These are phyloP conservation scores for Theonella swinhoei DNA, from an alignment of 37 sponge, comb jelly and placozoan species.

Conservation along the genomic window DNA sequence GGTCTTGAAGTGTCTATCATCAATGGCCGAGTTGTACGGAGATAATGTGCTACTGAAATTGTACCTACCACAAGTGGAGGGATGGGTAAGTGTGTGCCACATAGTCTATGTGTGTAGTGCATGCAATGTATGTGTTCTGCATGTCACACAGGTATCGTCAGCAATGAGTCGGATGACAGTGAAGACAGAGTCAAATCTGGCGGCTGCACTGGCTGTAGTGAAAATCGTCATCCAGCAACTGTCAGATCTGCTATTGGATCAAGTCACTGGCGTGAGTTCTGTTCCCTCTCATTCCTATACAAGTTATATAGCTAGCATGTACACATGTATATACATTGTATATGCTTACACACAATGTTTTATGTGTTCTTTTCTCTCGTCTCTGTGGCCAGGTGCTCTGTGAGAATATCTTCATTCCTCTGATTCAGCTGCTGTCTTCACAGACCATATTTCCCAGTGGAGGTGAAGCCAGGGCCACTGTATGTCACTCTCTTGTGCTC, in stretches of 20 bases:
- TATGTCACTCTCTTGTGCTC: constrained; percentile 62
- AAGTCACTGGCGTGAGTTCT: constrained; percentile 9
- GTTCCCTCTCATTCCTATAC: neutral
- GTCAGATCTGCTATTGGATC: constrained; percentile 10
- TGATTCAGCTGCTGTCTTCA: constrained; percentile 80
- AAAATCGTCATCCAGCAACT: constrained; percentile 28
- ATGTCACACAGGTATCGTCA: constrained; percentile 27
- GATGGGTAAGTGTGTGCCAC: constrained; percentile 44
- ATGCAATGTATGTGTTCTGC: neutral
- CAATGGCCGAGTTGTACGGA: constrained; percentile 59
- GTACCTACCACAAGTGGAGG: constrained; percentile 64
- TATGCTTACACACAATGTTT: neutral
- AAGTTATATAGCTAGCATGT: neutral
- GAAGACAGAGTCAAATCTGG: constrained; percentile 61
- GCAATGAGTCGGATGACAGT: constrained; percentile 42
- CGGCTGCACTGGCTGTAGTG: constrained; percentile 60
- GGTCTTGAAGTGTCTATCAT: constrained; percentile 36
- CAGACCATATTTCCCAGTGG: constrained; percentile 72
- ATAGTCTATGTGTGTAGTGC: neutral
- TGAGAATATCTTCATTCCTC: constrained; percentile 56
- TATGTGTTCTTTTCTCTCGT: neutral
- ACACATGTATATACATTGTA: neutral
- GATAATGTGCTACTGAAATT: constrained; percentile 44
- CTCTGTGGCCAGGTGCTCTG: constrained; percentile 32
- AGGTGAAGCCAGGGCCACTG: constrained; percentile 39